Percentiles rank a stretch among this genome's conserved stretches.
phyloP scores from a whole-genome alignment of 2,113 vertebrate species.

The Microcebus ravelobensis region DNA sequence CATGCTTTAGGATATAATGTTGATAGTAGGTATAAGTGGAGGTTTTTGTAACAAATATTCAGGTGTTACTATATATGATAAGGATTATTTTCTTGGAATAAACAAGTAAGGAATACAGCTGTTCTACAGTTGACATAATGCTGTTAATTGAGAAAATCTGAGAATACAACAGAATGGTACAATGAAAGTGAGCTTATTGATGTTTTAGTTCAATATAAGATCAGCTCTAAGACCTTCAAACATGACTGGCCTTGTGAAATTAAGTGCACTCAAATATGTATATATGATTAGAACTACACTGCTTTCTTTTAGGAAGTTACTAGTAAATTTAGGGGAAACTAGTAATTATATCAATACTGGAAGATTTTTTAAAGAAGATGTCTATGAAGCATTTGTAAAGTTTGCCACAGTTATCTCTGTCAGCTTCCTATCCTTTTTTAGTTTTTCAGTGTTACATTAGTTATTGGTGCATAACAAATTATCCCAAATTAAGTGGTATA shows the following conservation, averaged over 20 bases:
- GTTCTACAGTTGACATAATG: background rate
- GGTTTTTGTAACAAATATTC: constrained; percentile 16
- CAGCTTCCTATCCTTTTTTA: background rate
- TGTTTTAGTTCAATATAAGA: constrained; percentile 6
- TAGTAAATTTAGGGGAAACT: background rate
- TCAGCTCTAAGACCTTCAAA: background rate
- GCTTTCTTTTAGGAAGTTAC: constrained; percentile 37
- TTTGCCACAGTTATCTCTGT: constrained; percentile 1
- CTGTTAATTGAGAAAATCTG: background rate
- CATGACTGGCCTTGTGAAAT: background rate
- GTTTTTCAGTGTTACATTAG: background rate
- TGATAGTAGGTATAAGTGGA: background rate
- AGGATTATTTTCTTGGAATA: background rate
- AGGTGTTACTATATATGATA: background rate
- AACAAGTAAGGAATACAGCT: background rate
- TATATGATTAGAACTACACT: background rate
- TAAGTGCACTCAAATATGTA: background rate
- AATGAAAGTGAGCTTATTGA: background rate
- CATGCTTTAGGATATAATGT: background rate
- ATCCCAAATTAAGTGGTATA: constrained; percentile 7
- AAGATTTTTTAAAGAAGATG: background rate
- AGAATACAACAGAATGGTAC: background rate
- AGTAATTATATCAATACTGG: background rate
- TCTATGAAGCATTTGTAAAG: background rate
- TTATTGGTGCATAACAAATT: background rate